Evolutionary conservation across 2,113 vertebrate species (phyloP).

Genomic region (Martes martes): DNA sequence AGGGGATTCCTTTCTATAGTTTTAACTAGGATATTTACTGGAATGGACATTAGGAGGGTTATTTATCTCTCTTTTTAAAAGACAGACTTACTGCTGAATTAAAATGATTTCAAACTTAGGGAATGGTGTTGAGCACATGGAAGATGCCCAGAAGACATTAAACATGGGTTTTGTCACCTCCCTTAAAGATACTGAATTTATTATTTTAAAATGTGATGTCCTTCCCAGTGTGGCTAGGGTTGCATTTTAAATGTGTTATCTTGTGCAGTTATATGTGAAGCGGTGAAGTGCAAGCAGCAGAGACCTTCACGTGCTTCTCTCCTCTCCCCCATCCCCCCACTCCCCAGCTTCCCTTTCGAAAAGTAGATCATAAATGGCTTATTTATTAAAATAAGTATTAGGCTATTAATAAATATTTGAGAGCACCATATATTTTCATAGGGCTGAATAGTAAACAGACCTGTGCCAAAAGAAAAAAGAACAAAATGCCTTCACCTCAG

Average conservation of each 20-base stretch:
- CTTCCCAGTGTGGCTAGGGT: neutral
- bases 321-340: accelerated
- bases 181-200: neutral
- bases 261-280: neutral
- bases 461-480: neutral
- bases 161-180: neutral
- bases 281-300: neutral
- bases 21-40: neutral
- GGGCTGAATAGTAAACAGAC: neutral
- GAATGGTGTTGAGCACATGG: neutral
- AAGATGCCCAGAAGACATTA: neutral
- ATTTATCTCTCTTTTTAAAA: neutral
- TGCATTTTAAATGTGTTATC: neutral
- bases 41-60: neutral
- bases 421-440: neutral
- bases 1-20: neutral
- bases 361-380: neutral
- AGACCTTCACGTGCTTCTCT: accelerated
- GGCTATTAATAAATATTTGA: conserved; percentile 21
- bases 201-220: neutral
- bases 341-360: neutral
- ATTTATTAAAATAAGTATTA: conserved; percentile 26
- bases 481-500: neutral
- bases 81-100: neutral
- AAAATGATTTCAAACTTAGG: neutral